phyloP scores from a whole-genome alignment of 2,113 vertebrate genomes.

The Cygnus atratus region DNA sequence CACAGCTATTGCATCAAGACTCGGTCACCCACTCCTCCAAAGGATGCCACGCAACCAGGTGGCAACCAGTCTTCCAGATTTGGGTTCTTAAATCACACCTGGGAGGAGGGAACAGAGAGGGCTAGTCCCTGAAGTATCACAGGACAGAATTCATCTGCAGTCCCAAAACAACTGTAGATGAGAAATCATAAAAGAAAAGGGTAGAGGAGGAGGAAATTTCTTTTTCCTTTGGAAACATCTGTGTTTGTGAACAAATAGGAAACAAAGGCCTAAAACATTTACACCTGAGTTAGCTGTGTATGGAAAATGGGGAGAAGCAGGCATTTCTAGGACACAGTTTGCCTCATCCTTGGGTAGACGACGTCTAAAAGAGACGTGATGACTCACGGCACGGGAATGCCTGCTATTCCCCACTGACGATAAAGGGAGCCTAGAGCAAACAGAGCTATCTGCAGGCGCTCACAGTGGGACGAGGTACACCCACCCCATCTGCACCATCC shows the following conservation, averaged over 20 bases:
- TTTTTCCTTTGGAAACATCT: neutral
- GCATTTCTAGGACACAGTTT: neutral
- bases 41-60: neutral
- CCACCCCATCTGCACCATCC: neutral
- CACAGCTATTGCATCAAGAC: neutral
- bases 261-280: neutral
- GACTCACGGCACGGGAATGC: neutral
- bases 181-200: neutral
- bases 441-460: neutral
- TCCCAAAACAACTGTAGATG: neutral
- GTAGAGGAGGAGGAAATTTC: neutral
- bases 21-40: neutral
- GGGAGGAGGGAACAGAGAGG: neutral
- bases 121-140: neutral
- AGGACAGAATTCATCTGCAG: neutral
- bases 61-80: neutral
- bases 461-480: neutral
- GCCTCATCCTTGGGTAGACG: neutral
- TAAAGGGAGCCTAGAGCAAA: neutral
- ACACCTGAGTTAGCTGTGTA: neutral
- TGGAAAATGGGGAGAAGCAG: neutral
- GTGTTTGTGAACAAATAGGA: neutral
- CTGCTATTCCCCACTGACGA: neutral
- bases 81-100: neutral
- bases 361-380: neutral